Evolutionary conservation across 2,888 invertebrate species (phyloP), one percentile per base, ranked within the genome.

Genomic region (Agrotis clavis): DNA sequence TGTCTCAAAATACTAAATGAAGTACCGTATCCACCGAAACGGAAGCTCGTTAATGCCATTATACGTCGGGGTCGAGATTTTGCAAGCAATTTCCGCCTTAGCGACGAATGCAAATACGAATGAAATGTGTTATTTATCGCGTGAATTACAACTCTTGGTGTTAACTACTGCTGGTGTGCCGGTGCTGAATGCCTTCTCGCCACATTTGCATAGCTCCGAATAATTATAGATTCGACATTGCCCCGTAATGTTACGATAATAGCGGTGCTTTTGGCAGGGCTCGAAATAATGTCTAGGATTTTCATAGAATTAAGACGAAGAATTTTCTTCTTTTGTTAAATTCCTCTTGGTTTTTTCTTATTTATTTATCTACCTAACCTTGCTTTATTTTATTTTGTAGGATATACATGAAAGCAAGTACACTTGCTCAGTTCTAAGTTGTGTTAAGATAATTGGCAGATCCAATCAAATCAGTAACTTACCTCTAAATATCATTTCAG

Each of bases 51-150:
- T 82, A 89, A 81, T 82, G 62, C 80, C 76, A 87, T 87, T 87
- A 87, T 89, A 87, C 89, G 85, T 90, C 84, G 86, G 87, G 88
- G 91, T 91, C 84, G 90, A 92, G 91, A 94, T 94, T 94, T 93
- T 91, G 93, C 94, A 92, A 93, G 94, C 93, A 94, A 94, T 94
- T 94, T 93, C 94, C 94, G 93, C 91, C 91, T 91, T 90, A 91
- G 92, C 92, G 93, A 92, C 93, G 89, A 93, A 94, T 94, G 94
- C 93, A 94, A 94, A 94, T 93, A 92, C 90, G 90, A 92, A 91
- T 89, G 91, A 94, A 94, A 94, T 94, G 93, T 93, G 94, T 94
- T 94, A 94, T 94, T 94, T 95, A 95, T 94, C 94, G 92, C 91
- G 86, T 90, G 92, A 93, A 94, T 94, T 93, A 94, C 92, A 90